These are phyloP conservation scores for Drosophila phalerata DNA, from an alignment of 2,888 invertebrate species.

Conservation along the genomic window DNA sequence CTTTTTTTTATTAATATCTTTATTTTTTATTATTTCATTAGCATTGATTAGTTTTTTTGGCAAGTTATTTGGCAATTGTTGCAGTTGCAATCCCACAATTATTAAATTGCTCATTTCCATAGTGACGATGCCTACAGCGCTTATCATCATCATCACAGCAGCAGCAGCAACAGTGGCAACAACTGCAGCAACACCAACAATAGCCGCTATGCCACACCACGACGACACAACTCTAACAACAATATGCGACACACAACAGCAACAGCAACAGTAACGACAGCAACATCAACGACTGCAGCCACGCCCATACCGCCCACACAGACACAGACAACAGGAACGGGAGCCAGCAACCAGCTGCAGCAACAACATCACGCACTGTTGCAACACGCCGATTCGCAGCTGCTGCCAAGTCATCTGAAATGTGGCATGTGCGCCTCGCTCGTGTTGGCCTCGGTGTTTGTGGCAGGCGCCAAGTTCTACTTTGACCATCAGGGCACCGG, in stretches of 20 bases:
- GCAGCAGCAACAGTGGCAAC: conserved; percentile 41
- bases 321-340: conserved; percentile 32
- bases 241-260: conserved; percentile 44
- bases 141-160: conserved; percentile 67
- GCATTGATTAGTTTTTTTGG: conserved; percentile 11
- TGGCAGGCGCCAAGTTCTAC: conserved; percentile 91
- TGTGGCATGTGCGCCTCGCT: conserved; percentile 91
- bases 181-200: conserved; percentile 51
- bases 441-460: conserved; percentile 89
- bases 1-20: not conserved
- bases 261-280: conserved; percentile 50
- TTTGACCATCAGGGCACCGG: conserved; percentile 89
- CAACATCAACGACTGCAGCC: conserved; percentile 49
- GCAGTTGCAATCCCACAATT: conserved; percentile 2
- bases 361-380: conserved; percentile 68
- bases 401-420: conserved; percentile 87
- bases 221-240: conserved; percentile 44
- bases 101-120: not conserved
- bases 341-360: conserved; percentile 70
- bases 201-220: conserved; percentile 41
- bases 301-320: conserved; percentile 48
- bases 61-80: conserved; percentile 8
- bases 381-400: conserved; percentile 76
- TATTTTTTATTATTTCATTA: conserved; percentile 11
- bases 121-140: conserved; percentile 69